phyloP scores from a whole-genome alignment of 2,113 vertebrate genomes.

The Ophiodon elongatus region DNA sequence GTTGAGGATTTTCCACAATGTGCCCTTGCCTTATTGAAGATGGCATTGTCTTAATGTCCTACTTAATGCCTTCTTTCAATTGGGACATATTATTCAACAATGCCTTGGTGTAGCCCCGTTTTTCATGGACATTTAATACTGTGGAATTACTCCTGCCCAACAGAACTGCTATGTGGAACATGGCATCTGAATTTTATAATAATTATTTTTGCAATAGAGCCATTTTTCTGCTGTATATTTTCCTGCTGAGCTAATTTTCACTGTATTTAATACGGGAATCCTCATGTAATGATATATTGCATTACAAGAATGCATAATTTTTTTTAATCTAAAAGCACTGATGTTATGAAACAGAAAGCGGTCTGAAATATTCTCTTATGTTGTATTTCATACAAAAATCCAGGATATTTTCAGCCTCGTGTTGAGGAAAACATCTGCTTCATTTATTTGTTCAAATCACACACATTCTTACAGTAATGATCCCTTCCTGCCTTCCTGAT shows the following conservation, averaged over 20 bases:
- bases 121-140: conserved; percentile 3
- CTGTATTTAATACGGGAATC: conserved; percentile 13
- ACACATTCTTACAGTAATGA: background rate
- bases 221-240: conserved; percentile 33
- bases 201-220: conserved; percentile 8
- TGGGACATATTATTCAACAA: conserved; percentile 8
- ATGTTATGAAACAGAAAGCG: background rate
- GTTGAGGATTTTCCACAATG: background rate
- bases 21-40: conserved; percentile 19
- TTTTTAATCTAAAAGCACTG: conserved; percentile 29
- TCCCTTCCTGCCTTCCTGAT: background rate
- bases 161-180: conserved; percentile 33
- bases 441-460: conserved; percentile 13
- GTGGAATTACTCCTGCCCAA: conserved; percentile 41
- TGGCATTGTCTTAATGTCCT: background rate
- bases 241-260: background rate
- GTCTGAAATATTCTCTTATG: background rate
- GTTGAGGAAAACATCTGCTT: background rate
- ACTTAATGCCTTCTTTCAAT: conserved; percentile 17
- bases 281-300: background rate
- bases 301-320: background rate
- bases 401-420: background rate
- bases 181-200: conserved; percentile 21
- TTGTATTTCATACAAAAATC: background rate
- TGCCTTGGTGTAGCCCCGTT: background rate